phyloP scores from a whole-genome alignment of 2,113 vertebrate species.

The Alouatta palliata region DNA sequence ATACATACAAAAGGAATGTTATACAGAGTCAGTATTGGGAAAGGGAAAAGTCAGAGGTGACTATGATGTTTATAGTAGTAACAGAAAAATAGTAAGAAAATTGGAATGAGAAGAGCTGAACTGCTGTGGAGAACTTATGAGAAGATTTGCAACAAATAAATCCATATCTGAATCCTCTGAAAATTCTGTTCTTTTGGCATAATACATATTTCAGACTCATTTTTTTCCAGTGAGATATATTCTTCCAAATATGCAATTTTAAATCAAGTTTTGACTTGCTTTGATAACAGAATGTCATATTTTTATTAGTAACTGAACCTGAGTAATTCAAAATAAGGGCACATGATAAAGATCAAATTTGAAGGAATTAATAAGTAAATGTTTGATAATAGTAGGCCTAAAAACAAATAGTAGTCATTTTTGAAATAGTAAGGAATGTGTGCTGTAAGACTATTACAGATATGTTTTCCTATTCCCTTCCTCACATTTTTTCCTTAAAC shows the following conservation, averaged over 20 bases:
- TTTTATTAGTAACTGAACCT: slow-evolving; percentile 1
- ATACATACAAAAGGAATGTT: background rate
- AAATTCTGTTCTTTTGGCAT: background rate
- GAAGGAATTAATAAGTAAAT: background rate
- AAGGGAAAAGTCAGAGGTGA: background rate
- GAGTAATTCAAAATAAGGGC: background rate
- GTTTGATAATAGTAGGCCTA: background rate
- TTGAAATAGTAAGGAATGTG: background rate
- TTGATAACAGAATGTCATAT: background rate
- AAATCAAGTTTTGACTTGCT: background rate
- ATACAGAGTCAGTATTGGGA: background rate
- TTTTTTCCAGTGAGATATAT: background rate
- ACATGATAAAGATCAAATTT: background rate
- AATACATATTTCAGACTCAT: background rate
- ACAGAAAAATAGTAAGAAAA: background rate
- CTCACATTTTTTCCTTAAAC: background rate
- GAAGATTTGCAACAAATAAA: background rate
- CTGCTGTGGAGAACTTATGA: background rate
- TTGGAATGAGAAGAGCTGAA: background rate
- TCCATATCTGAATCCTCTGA: background rate
- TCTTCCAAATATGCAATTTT: background rate
- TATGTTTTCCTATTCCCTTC: background rate
- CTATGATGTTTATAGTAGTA: background rate
- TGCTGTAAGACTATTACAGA: background rate
- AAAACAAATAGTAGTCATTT: background rate